These are phyloP conservation scores for Lucilia sericata DNA, from an alignment of 1,140 invertebrate genomes.

Conservation along the genomic window DNA sequence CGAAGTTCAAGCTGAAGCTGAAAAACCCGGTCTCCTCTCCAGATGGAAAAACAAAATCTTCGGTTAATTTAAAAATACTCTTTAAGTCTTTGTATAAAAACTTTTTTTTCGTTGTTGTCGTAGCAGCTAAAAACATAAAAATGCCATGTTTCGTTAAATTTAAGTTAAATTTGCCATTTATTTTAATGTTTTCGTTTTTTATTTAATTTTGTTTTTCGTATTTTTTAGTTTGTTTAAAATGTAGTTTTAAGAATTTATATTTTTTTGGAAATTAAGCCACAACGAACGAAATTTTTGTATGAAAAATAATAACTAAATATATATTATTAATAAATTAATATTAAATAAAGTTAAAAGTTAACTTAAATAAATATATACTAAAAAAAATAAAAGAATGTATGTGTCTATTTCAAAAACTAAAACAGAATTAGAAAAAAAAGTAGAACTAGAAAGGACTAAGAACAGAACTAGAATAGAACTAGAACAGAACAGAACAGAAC, in stretches of 20 bases:
- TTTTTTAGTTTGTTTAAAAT: constrained; percentile 13
- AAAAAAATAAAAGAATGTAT: background rate
- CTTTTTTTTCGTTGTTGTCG: background rate
- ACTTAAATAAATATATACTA: constrained; percentile 26
- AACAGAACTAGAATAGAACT: too few species aligned
- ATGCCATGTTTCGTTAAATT: constrained; percentile 35
- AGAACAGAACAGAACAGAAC: too few species aligned
- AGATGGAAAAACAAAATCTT: constrained; percentile 53
- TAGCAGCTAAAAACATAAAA: constrained; percentile 25
- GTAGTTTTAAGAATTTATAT: background rate
- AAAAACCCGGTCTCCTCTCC: constrained; percentile 45
- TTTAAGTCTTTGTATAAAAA: background rate
- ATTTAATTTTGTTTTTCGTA: background rate
- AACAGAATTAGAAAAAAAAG: too few species aligned
- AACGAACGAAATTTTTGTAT: constrained; percentile 29
- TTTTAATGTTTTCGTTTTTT: constrained; percentile 35
- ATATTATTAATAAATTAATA: background rate
- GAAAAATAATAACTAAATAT: background rate
- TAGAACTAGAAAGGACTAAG: too few species aligned
- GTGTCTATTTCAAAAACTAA: too few species aligned
- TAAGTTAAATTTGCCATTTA: constrained; percentile 17
- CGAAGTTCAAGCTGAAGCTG: constrained; percentile 48
- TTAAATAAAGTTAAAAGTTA: background rate
- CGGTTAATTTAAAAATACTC: constrained; percentile 48
- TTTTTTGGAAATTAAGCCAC: background rate